Evolutionary conservation across 2,888 invertebrate genomes (phyloP), one percentile per base, ranked within the genome.

Genomic region (Drosophila formosana): DNA sequence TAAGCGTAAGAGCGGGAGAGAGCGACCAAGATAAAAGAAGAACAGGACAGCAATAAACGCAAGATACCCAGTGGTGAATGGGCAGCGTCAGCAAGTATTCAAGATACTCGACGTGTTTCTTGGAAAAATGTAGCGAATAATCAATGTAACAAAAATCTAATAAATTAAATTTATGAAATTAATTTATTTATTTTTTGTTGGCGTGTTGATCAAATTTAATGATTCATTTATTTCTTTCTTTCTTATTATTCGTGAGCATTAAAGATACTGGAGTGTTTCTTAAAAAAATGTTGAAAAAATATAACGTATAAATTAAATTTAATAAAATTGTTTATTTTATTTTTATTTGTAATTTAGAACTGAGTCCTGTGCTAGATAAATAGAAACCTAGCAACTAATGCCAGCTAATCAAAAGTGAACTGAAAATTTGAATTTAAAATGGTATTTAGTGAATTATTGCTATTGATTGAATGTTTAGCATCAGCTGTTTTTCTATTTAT

Each of bases 31-130:
- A 18, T 18, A 18, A 18, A 32, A 43, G 32, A 45, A 58, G 45
- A 51, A 66, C 63, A 37, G 47, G 26, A 57, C 11, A 46, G 18
- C 7, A 60, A 45, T 13, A 58, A 64, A 37, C 45, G 41, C 18
- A 18, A 49, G 37, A 43, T 34, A 66, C 86, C 86, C 63, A 66
- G 63, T 86, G 68, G 65, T 51, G 55, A 82, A 76, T 82, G 66
- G 60, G 63, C 56, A 53, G 66, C 60, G 66, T 69, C 69, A 76
- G 62, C 69, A 73, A 32, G 43, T 60, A 69, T 73, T 41, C 66
- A 56, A 65, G 47, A 60, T 18, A 28, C 37, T 64, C 57, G 23
- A 23, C 62, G 3, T n/a, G 34, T 53, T 63, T 65, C 61, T 51
- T 55, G 45, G 51, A 65, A 72, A 53, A 58, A 32, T 8, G 11